Evolutionary conservation across 2,113 vertebrate species (phyloP).

Genomic region (Cyprinus carpio): DNA sequence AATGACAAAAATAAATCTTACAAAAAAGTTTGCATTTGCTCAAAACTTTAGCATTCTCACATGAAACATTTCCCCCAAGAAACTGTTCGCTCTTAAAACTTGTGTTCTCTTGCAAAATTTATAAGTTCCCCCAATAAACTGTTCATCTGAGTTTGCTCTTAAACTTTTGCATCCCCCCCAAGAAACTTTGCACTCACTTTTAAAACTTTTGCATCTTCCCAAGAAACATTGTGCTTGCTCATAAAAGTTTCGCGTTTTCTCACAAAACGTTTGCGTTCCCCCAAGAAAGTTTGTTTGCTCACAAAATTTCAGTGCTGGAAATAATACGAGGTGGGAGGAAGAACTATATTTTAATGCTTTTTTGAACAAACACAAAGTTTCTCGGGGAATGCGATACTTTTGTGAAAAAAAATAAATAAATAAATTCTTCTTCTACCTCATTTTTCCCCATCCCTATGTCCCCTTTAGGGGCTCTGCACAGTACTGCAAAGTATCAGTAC

Average conservation of each 20-base stretch:
- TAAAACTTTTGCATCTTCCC: background rate
- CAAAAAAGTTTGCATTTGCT: no score
- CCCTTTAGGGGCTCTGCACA: background rate
- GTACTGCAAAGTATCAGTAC: background rate
- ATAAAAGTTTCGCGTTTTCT: no score
- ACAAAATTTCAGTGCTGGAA: background rate
- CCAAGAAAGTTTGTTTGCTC: no score
- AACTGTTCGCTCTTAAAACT: no score
- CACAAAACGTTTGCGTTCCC: no score
- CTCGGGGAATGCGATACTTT: background rate
- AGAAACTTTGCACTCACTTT: background rate
- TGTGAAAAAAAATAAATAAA: background rate
- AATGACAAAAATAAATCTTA: no score
- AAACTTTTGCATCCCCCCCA: no score
- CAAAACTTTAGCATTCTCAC: no score
- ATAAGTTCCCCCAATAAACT: no score
- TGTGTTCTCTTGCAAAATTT: no score
- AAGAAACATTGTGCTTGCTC: no score
- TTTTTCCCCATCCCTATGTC: background rate
- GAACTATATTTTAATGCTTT: background rate
- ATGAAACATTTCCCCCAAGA: background rate
- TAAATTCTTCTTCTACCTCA: background rate
- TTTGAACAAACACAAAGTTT: background rate
- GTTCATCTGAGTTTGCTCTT: no score
- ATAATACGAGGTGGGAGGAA: background rate